Evolutionary conservation across 2,113 vertebrate genomes (phyloP).

Genomic region (Bolborhynchus lineola): DNA sequence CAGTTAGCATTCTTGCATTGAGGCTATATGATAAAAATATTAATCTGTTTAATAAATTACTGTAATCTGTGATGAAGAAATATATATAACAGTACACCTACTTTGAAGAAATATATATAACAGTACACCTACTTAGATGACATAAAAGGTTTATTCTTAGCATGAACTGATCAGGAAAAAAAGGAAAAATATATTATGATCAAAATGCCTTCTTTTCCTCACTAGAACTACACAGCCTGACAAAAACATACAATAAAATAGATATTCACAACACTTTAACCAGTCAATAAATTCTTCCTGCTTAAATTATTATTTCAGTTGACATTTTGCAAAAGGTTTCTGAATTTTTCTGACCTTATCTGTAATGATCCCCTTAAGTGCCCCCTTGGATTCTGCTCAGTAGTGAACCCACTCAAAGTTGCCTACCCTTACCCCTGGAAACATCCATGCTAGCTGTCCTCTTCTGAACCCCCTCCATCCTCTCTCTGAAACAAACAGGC

Average conservation of each 20-base stretch:
- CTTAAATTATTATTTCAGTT: not conserved
- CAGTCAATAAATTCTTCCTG: not conserved
- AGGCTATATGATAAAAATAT: not conserved
- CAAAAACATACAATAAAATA: not conserved
- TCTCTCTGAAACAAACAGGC: not conserved
- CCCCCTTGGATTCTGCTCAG: not conserved
- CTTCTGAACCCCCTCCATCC: not conserved
- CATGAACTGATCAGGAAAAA: not conserved
- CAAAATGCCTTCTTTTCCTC: not conserved
- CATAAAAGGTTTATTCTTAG: not conserved
- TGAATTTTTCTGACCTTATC: not conserved
- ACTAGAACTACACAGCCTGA: not conserved
- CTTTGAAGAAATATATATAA: not conserved
- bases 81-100: not conserved
- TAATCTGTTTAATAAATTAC: not conserved
- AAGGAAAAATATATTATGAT: not conserved
- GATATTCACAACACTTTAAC: not conserved
- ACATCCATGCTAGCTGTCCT: not conserved
- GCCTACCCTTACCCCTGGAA: not conserved
- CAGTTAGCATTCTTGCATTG: not conserved
- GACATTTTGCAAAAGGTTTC: not conserved
- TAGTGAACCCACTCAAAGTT: not conserved
- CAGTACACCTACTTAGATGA: not conserved
- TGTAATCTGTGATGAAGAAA: not conserved
- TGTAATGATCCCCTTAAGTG: not conserved